These are phyloP conservation scores for Serripes groenlandicus DNA, from an alignment of 2,888 invertebrate species.

Conservation along the genomic window DNA sequence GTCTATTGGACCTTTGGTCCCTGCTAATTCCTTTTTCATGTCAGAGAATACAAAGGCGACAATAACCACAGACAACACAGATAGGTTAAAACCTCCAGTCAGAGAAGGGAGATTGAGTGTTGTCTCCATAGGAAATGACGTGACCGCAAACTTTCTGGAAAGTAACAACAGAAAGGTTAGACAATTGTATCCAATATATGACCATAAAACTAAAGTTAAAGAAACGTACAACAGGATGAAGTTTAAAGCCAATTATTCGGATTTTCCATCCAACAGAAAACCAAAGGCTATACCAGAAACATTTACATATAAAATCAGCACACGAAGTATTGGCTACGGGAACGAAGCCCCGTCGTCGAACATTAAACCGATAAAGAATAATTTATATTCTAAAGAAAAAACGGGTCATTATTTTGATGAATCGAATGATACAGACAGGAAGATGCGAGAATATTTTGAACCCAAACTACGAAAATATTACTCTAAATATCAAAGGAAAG, in stretches of 20 bases:
- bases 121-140: conserved; percentile 60
- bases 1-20: conserved; percentile 28
- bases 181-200: conserved; percentile 64
- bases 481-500: conserved; percentile 8
- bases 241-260: conserved; percentile 25
- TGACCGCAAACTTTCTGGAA: conserved; percentile 38
- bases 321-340: conserved; percentile 19
- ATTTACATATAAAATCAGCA: conserved; percentile 57
- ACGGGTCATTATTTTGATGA: not conserved
- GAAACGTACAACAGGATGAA: conserved; percentile 45
- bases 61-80: not conserved
- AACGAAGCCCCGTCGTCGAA: conserved; percentile 11
- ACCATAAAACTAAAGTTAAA: conserved; percentile 40
- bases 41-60: conserved; percentile 3
- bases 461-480: conserved; percentile 21
- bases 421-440: not conserved
- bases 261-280: not conserved
- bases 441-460: conserved; percentile 13
- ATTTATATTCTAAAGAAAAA: conserved; percentile 22
- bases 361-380: conserved; percentile 47
- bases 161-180: conserved; percentile 46
- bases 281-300: conserved; percentile 8
- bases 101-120: conserved; percentile 51
- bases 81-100: not conserved
- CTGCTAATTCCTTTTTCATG: conserved; percentile 33